A percentile compares a stretch with the other conserved stretches of the same genome.
Evolutionary conservation across 2,888 invertebrate genomes (phyloP).

Genomic region (Leptinotarsa haldemani): DNA sequence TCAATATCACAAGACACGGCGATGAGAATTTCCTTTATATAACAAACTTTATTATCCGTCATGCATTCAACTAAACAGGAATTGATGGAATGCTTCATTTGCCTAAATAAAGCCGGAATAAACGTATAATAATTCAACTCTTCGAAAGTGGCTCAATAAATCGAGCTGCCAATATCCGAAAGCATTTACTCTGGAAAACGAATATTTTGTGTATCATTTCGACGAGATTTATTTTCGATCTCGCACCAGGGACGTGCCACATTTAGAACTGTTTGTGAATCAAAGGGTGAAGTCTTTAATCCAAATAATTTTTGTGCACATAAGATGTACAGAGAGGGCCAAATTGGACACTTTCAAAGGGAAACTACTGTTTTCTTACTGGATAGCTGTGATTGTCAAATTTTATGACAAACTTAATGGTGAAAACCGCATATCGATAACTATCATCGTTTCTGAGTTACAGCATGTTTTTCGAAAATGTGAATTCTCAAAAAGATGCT

Average conservation of each 20-base stretch:
- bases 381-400: too few species aligned
- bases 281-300: too few species aligned
- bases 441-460: too few species aligned
- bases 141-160: conserved; percentile 22
- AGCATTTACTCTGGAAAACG: conserved; percentile 8
- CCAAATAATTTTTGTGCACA: too few species aligned
- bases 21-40: not conserved
- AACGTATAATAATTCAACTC: conserved; percentile 13
- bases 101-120: conserved; percentile 16
- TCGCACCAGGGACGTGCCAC: not conserved
- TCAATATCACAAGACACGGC: not conserved
- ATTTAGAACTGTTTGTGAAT: too few species aligned
- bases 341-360: too few species aligned
- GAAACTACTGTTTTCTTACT: too few species aligned
- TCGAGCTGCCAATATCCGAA: conserved; percentile 13
- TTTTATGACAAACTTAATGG: too few species aligned
- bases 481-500: too few species aligned
- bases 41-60: not conserved
- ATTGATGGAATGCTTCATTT: not conserved
- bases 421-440: too few species aligned
- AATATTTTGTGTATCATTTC: conserved; percentile 14
- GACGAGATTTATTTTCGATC: not conserved
- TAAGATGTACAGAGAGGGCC: too few species aligned
- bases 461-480: too few species aligned
- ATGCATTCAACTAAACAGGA: conserved; percentile 7